Evolutionary conservation across 2,888 invertebrate genomes (phyloP), one percentile per base, ranked within the genome.

Genomic region (Apoda limacodes): DNA sequence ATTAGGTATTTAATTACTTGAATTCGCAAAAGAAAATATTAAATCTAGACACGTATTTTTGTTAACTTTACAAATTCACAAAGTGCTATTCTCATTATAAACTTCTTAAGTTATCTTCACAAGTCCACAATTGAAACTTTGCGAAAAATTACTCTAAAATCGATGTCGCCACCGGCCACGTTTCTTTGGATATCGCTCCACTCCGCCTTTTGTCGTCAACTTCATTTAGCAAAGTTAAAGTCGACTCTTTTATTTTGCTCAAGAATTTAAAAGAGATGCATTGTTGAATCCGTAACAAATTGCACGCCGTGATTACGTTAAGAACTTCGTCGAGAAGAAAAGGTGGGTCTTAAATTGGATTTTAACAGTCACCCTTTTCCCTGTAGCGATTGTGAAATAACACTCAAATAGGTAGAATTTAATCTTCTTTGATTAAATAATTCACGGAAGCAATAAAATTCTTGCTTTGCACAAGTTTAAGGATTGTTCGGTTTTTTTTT

Each of bases 231-330:
- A 64, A 75, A 75, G 68, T 72, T 72, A 64, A 66, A 68, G 61
- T 57, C 55, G 51, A 62, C 59, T 69, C 65, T 69, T 78, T 72
- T 71, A 67, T 74, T 76, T 75, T 56, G 50, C 46, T 39, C 58
- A 64, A 63, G 68, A 67, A 72, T 64, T 74, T 72, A 66, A 74
- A 62, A 67, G 72, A 65, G 17, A 7, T 72, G 74, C 78, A 78
- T 78, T 78, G 80, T 80, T 76, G 65, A 72, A 75, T 69, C 63
- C 57, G 71, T 74, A 74, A 76, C 75, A 76, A 78, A 76, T 78
- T 76, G 74, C 69, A 66, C 57, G 56, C 57, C 61, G 59, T 72
- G 71, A 78, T 76, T 72, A 65, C 63, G 65, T 66, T 67, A 66
- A 59, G 56, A 64, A 62, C 59, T 64, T 43, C 41, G 35, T 45